Conservation (phyloP, 2,888 invertebrate species). For the Coleophora flavipennella region DNA sequence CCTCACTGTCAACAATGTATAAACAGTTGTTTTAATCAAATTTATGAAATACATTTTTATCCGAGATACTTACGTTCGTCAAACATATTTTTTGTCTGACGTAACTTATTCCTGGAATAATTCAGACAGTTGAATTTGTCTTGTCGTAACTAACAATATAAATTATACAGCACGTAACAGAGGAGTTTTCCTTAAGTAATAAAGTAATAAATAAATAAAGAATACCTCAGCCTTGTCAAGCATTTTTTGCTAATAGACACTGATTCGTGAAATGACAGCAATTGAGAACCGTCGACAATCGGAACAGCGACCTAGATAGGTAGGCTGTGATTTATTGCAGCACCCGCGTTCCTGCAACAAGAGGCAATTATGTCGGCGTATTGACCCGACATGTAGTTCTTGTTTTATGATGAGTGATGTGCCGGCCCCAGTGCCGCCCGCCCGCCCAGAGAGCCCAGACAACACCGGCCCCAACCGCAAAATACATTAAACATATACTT, state of each 20-base stretch:
- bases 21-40: too few relatives aligned
- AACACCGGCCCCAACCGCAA: constrained; percentile 21
- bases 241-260: too few relatives aligned
- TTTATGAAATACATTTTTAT: too few relatives aligned
- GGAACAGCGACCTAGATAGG: constrained; percentile 15
- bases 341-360: constrained; percentile 28
- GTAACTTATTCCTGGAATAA: constrained; percentile 21
- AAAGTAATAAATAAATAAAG: constrained; percentile 27
- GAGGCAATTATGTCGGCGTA: constrained; percentile 53
- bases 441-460: constrained; percentile 20
- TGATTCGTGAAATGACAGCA: too few relatives aligned
- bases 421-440: constrained; percentile 15
- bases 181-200: constrained; percentile 28
- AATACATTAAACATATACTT: constrained; percentile 17
- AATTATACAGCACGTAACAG: constrained; percentile 27
- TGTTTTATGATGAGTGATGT: constrained; percentile 31
- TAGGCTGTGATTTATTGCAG: constrained; percentile 32
- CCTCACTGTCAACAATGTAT: too few relatives aligned
- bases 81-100: background rate
- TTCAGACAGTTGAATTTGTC: constrained; percentile 25
- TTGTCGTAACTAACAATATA: constrained; percentile 21
- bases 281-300: constrained; percentile 30
- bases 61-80: too few relatives aligned
- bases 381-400: constrained; percentile 42
- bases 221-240: too few relatives aligned